Conservation (phyloP, 2,797 vertebrate genomes). For the Pangasius sanitwongsei region DNA sequence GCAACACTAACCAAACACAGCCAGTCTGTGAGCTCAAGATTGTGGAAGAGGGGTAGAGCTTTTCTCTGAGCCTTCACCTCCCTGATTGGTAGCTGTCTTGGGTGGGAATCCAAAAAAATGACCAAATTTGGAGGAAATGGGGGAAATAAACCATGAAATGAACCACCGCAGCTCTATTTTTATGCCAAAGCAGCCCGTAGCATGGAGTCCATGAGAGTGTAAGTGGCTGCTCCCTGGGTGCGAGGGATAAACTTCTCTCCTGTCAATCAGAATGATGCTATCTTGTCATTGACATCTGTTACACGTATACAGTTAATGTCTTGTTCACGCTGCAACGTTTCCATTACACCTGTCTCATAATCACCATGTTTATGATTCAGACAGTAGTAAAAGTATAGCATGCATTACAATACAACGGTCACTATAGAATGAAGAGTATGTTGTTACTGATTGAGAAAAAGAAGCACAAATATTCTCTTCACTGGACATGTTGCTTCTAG, state of each 20-base stretch:
- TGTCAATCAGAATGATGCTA: neutral
- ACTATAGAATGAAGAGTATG: neutral
- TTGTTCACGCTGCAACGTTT: neutral
- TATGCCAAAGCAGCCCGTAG: neutral
- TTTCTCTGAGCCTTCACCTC: neutral
- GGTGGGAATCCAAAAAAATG: neutral
- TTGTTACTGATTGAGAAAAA: neutral
- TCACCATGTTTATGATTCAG: neutral
- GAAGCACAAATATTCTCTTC: neutral
- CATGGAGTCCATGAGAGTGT: neutral
- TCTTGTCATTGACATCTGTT: too few relatives aligned
- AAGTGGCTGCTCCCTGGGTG: neutral
- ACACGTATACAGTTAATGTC: too few relatives aligned
- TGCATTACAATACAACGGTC: too few relatives aligned
- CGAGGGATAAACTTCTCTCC: neutral
- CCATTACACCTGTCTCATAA: neutral
- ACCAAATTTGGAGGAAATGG: neutral
- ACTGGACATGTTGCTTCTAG: too few relatives aligned
- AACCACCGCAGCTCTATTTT: neutral
- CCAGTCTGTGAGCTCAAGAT: neutral
- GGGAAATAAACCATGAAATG: neutral
- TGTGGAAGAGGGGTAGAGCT: neutral
- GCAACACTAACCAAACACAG: neutral
- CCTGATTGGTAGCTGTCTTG: neutral
- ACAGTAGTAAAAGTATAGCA: too few relatives aligned